Evolutionary conservation across 1,140 invertebrate genomes (phyloP), one percentile per base, ranked within the genome.

Genomic region (Meloidogyne chitwoodi): DNA sequence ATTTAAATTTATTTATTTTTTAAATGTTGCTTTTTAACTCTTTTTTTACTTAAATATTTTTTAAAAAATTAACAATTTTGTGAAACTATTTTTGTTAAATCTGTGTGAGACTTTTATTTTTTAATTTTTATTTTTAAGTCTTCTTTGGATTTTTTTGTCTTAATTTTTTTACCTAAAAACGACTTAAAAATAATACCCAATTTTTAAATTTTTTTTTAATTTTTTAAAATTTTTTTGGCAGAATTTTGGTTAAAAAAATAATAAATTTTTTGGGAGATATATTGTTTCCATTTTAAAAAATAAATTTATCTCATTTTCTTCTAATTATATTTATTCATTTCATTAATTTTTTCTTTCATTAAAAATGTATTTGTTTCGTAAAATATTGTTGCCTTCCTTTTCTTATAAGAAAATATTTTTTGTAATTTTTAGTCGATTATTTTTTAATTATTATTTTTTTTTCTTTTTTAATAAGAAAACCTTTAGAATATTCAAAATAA

Each of bases 291-390:
- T 65, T 31, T 31, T 31, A 31, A 31, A 31, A 31, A 38, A 38
- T 38, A 6, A 38, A 38, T 38, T 38, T 38, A 2, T 66, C 11
- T 19, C 6, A 5, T 8, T 66, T 26, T 27, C 27, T 22, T 34
- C n/a, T 66, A 24, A 66, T 29, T 66, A 66, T 22, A 66, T 66
- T 66, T 66, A 38, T 66, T 66, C 24, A 19, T 26, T 66, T 66
- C n/a, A 66, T 38, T 38, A 8, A 38, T 38, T 38, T 31, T 31
- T 31, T 6, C 10, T 38, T 38, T 38, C 34, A 38, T 38, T 38
- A 38, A 10, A 38, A 38, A 38, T 38, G 34, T 38, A 38, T 38
- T 38, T 38, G 10, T 22, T 65, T 65, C 19, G 27, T 19, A 22
- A 66, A 19, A 65, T 16, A 31, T 29, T 38, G 27, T 66, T 29